A percentile compares a stretch with the other conserved stretches of the same genome.
phyloP scores from a whole-genome alignment of 30 jellyfish, hydroid and myxozoan species.

The Aurelia sp. region DNA sequence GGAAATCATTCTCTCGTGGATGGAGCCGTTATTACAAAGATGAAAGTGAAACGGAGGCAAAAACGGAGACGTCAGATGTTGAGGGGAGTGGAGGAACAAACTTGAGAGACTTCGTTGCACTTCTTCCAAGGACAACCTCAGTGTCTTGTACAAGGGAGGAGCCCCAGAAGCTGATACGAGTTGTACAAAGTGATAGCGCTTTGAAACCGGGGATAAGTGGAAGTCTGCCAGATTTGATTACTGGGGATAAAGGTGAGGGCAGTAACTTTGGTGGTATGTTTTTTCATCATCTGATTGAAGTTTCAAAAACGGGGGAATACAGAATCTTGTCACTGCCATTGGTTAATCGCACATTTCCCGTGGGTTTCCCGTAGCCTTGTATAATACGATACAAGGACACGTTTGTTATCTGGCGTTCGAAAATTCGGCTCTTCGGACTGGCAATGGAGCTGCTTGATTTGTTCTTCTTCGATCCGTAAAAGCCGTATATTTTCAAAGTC shows the following conservation, averaged over 20 bases:
- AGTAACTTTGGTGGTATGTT: neutral
- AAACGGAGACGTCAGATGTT: constrained; percentile 26
- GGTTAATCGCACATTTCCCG: too few species aligned
- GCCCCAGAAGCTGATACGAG: constrained; percentile 9
- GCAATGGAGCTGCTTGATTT: too few species aligned
- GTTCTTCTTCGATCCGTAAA: too few species aligned
- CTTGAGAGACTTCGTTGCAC: constrained; percentile 43
- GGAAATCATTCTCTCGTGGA: constrained; percentile 84
- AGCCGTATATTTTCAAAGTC: too few species aligned
- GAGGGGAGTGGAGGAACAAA: constrained; percentile 19
- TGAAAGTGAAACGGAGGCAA: constrained; percentile 37
- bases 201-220: neutral
- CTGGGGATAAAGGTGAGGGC: constrained; percentile 24
- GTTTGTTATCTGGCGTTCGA: too few species aligned
- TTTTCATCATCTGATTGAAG: too few species aligned
- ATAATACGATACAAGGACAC: too few species aligned
- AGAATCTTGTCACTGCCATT: too few species aligned
- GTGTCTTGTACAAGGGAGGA: constrained; percentile 48
- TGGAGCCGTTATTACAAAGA: constrained; percentile 74
- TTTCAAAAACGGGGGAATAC: too few species aligned
- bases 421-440: too few species aligned
- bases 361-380: too few species aligned
- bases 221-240: constrained; percentile 44
- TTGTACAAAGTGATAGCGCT: constrained; percentile 29
- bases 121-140: constrained; percentile 75